Evolutionary conservation across 2,888 invertebrate species (phyloP).

Genomic region (Macrophya alboannulata): DNA sequence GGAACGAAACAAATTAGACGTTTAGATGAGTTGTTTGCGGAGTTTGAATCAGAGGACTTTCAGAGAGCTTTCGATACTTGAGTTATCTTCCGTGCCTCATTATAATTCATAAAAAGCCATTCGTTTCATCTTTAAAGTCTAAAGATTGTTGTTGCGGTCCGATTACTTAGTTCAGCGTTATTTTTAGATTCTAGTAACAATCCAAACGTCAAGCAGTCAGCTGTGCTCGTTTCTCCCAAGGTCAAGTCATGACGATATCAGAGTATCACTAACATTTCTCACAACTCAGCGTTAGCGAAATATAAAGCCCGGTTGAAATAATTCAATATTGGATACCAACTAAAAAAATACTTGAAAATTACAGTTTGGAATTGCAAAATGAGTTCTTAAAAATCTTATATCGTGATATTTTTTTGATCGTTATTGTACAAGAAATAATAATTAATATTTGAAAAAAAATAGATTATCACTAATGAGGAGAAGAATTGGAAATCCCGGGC

Average conservation of each 20-base stretch:
- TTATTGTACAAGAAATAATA: not conserved
- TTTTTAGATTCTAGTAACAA: slow-evolving; percentile 37
- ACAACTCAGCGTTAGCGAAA: not conserved
- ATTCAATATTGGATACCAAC: not conserved
- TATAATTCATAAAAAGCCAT: not conserved
- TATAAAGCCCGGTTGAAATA: not conserved
- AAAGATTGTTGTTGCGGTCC: slow-evolving; percentile 7
- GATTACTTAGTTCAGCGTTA: slow-evolving; percentile 34
- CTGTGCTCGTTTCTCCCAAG: slow-evolving; percentile 7
- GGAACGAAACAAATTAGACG: not conserved
- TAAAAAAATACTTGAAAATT: not conserved
- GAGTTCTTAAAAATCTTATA: not conserved
- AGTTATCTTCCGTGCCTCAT: not conserved
- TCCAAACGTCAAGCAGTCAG: slow-evolving; percentile 11
- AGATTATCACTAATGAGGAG: not conserved
- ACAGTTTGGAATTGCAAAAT: not conserved
- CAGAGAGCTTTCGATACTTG: not conserved
- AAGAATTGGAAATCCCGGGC: not conserved
- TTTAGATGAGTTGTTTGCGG: not conserved
- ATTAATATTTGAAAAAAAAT: not conserved
- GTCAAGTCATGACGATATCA: not conserved
- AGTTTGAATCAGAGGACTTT: not conserved
- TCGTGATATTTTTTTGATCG: not conserved
- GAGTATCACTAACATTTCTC: not conserved
- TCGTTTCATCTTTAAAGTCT: not conserved